These are phyloP conservation scores for Pithys albifrons DNA, from an alignment of 2,113 vertebrate species.

Conservation along the genomic window DNA sequence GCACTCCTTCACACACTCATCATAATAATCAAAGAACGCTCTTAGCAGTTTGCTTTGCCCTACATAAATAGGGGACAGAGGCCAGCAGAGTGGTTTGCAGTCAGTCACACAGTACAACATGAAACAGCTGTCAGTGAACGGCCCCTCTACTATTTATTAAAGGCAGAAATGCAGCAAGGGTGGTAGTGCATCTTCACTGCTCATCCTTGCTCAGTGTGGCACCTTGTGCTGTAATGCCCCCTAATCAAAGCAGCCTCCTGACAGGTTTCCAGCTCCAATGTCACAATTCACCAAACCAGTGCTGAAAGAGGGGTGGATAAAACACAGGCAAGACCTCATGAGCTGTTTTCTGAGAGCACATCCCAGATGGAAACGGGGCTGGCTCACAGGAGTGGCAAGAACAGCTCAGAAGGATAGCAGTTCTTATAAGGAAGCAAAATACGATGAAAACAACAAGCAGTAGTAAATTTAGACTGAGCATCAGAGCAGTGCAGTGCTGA, in stretches of 20 bases:
- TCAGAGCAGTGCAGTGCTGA: accelerated
- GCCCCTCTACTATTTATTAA: background rate
- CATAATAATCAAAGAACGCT: background rate
- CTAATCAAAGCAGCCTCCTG: background rate
- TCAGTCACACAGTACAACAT: background rate
- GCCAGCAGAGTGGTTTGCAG: conserved; percentile 14
- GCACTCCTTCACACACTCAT: background rate
- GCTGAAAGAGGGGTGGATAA: background rate
- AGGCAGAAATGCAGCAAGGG: background rate
- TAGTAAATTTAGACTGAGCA: background rate
- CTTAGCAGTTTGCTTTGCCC: conserved; percentile 10
- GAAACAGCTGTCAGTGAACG: background rate
- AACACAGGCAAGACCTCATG: accelerated
- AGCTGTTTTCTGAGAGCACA: background rate
- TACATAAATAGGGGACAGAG: background rate
- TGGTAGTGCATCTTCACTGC: background rate
- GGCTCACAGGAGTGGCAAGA: background rate
- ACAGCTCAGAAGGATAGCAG: background rate
- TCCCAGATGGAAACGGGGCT: background rate
- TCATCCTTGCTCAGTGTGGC: background rate
- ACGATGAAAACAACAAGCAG: background rate
- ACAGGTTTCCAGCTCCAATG: background rate
- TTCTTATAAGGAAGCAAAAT: background rate
- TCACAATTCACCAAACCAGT: background rate
- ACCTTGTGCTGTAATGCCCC: background rate